These are phyloP conservation scores for Tipula confusa DNA, from an alignment of 2,888 invertebrate species.

Conservation along the genomic window DNA sequence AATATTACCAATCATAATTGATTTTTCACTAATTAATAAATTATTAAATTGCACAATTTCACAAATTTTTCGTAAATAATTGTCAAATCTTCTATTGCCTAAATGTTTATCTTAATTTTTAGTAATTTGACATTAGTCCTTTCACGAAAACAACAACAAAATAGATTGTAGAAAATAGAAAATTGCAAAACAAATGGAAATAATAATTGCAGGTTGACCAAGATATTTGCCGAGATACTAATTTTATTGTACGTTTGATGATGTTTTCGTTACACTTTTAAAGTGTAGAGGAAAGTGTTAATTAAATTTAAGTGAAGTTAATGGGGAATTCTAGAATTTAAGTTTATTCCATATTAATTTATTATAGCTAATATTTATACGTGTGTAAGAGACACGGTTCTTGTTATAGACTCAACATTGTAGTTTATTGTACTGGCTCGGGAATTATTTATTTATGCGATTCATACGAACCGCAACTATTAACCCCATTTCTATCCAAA, in stretches of 20 bases:
- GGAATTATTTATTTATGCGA: no score
- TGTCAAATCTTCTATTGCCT: neutral
- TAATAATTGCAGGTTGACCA: neutral
- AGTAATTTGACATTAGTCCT: neutral
- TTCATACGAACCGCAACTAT: no score
- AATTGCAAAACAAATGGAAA: neutral
- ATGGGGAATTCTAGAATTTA: no score
- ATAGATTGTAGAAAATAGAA: neutral
- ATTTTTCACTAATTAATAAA: no score
- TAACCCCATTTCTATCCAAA: neutral
- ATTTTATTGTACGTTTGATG: neutral
- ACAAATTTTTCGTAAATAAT: neutral
- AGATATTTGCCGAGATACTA: neutral
- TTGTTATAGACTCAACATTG: no score
- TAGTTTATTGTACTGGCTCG: no score
- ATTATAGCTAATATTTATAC: no score
- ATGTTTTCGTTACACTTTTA: neutral
- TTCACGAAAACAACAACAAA: neutral
- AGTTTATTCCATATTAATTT: no score
- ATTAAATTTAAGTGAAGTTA: no score
- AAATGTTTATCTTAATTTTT: neutral
- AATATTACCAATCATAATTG: constrained; percentile 3
- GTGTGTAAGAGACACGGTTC: no score
- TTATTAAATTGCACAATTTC: neutral
- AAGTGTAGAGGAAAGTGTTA: no score